Evolutionary conservation across 2,888 invertebrate species (phyloP).

Genomic region (Alloscopus bannaensis): DNA sequence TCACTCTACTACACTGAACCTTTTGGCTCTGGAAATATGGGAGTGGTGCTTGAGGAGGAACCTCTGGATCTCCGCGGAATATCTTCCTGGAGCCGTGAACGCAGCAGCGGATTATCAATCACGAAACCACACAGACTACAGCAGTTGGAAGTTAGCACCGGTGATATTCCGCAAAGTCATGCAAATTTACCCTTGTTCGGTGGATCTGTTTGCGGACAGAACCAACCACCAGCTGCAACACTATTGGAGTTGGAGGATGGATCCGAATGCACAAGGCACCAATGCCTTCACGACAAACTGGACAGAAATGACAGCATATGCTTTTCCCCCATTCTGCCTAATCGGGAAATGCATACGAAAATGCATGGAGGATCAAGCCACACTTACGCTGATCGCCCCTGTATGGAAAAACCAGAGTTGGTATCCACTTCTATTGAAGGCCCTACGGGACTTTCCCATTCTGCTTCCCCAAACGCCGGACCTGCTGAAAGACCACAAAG

Average conservation of each 20-base stretch:
- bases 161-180: slow-evolving; percentile 4
- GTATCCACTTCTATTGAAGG: slow-evolving; percentile 25
- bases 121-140: slow-evolving; percentile 9
- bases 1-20: slow-evolving; percentile 5
- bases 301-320: slow-evolving; percentile 17
- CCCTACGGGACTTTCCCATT: neutral
- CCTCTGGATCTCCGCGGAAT: slow-evolving; percentile 38
- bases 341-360: slow-evolving; percentile 27
- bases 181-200: neutral
- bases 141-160: slow-evolving; percentile 26
- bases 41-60: slow-evolving; percentile 19
- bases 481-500: neutral
- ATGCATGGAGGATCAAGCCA: slow-evolving; percentile 5
- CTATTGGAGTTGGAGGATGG: slow-evolving; percentile 44
- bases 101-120: slow-evolving; percentile 42
- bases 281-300: slow-evolving; percentile 23
- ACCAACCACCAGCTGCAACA: slow-evolving; percentile 25
- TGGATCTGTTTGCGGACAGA: slow-evolving; percentile 47
- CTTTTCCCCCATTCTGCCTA: slow-evolving; percentile 43
- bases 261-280: slow-evolving; percentile 1
- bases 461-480: neutral
- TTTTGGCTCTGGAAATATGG: slow-evolving; percentile 42
- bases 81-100: slow-evolving; percentile 33
- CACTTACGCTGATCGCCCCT: slow-evolving; percentile 31
- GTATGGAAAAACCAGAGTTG: slow-evolving; percentile 33